Percentiles rank a stretch among this genome's conserved stretches.
Conservation (phyloP, 2,113 vertebrate genomes). For the Monopterus albus region DNA sequence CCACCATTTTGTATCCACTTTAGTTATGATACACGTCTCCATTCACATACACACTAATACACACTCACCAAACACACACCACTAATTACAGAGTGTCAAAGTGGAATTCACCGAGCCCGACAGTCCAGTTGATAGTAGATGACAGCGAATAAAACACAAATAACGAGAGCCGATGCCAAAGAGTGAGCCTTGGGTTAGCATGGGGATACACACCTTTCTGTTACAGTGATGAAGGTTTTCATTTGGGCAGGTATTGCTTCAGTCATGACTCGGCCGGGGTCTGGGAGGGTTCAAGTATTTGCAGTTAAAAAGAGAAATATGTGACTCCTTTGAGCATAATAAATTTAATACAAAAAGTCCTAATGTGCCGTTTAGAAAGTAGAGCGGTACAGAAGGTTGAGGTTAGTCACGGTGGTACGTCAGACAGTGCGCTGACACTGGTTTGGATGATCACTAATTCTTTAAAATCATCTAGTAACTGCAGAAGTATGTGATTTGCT, state of each 20-base stretch:
- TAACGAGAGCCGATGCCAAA: conserved; percentile 49
- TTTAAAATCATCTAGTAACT: not conserved
- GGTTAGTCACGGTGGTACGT: not conserved
- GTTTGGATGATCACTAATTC: not conserved
- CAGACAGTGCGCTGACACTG: too few species aligned
- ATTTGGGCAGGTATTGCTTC: not conserved
- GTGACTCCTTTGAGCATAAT: not conserved
- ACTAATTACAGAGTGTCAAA: conserved; percentile 52
- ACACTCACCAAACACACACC: conserved; percentile 1
- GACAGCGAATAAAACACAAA: conserved; percentile 27
- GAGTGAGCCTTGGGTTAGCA: not conserved
- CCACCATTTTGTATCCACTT: conserved; percentile 16
- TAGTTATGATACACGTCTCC: conserved; percentile 8
- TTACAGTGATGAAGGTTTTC: not conserved
- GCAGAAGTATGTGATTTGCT: too few species aligned
- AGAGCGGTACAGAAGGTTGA: not conserved
- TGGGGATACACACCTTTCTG: not conserved
- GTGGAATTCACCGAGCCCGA: conserved; percentile 20
- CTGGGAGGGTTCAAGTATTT: not conserved
- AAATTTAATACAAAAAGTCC: not conserved
- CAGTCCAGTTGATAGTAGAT: conserved; percentile 39
- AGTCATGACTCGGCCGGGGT: not conserved
- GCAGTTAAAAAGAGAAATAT: conserved; percentile 6
- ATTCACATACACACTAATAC: too few species aligned
- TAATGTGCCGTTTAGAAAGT: not conserved